A percentile compares a stretch with the other conserved stretches of the same genome.
phyloP scores from a whole-genome alignment of 2,113 vertebrate genomes.

The Amphiprion percula region DNA sequence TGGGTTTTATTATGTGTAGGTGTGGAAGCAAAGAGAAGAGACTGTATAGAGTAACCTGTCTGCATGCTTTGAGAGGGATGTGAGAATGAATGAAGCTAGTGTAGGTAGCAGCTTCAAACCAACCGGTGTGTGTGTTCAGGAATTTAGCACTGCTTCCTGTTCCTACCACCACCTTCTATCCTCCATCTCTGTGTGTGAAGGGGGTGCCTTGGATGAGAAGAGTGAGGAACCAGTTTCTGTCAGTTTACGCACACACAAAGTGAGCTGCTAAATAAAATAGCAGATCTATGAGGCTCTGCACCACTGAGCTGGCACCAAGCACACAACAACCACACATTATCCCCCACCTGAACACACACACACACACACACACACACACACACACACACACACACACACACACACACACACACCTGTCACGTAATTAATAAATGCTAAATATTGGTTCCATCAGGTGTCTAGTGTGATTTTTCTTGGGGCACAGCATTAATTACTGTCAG shows the following conservation, averaged over 20 bases:
- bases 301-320: constrained; percentile 15
- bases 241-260: constrained; percentile 19
- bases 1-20: constrained; percentile 11
- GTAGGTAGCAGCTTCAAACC: neutral
- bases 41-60: neutral
- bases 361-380: neutral
- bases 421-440: constrained; percentile 1
- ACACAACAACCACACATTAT: neutral
- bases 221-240: constrained; percentile 8
- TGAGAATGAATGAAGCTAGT: constrained; percentile 8
- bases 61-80: neutral
- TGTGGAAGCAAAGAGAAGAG: neutral
- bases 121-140: constrained; percentile 11
- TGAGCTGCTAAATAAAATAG: constrained; percentile 27
- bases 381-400: neutral
- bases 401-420: neutral
- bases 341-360: constrained; percentile 10
- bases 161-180: constrained; percentile 31
- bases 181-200: neutral
- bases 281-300: constrained; percentile 24
- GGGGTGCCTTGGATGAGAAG: constrained; percentile 16
- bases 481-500: neutral
- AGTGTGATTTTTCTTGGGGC: neutral
- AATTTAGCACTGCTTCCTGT: constrained; percentile 2
- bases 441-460: too few relatives aligned